Evolutionary conservation across 2,113 vertebrate species (phyloP).

Genomic region (Catagonus wagneri): DNA sequence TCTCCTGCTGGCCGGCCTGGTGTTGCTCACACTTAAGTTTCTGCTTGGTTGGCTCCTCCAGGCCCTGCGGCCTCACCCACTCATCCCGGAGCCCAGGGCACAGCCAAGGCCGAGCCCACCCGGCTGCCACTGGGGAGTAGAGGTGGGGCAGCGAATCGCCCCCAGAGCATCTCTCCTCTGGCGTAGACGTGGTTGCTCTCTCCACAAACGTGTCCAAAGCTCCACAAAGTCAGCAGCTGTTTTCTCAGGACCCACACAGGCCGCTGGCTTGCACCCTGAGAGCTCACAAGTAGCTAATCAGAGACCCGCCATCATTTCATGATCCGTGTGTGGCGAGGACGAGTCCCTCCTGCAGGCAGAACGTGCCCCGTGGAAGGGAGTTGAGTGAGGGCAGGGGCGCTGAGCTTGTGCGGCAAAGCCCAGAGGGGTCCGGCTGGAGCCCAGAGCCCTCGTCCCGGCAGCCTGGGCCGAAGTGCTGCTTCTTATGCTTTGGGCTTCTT

Average conservation of each 20-base stretch:
- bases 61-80: fast-evolving
- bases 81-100: fast-evolving
- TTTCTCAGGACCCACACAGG: neutral
- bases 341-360: neutral
- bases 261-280: neutral
- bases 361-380: no score
- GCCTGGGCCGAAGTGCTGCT: neutral
- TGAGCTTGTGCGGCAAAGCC: no score
- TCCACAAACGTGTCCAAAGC: neutral
- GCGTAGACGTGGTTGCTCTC: neutral
- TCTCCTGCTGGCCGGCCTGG: neutral
- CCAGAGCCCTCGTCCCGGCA: neutral
- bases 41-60: neutral
- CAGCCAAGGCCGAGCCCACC: neutral
- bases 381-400: neutral
- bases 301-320: no score
- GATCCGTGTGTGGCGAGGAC: neutral
- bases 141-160: fast-evolving
- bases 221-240: neutral
- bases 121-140: no score
- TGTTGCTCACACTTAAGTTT: neutral
- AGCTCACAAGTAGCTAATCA: neutral
- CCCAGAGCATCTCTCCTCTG: neutral
- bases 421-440: neutral
- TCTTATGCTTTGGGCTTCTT: neutral